These are phyloP conservation scores for Andrena dorsata DNA, from an alignment of 2,888 invertebrate species.

Conservation along the genomic window DNA sequence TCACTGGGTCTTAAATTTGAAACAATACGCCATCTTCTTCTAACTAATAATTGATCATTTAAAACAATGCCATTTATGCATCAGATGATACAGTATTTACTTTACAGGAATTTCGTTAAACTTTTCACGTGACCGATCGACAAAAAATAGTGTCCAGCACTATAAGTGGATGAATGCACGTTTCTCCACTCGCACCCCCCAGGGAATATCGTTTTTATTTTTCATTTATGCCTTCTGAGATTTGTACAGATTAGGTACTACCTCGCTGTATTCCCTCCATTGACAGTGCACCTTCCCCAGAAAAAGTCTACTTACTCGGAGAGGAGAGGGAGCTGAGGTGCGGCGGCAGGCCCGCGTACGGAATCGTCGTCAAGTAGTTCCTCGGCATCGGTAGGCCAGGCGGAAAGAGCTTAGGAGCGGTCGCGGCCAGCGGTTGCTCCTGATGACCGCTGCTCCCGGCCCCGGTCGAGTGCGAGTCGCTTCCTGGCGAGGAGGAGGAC, in stretches of 20 bases:
- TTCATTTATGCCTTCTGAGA: background rate
- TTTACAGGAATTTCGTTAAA: too few species aligned
- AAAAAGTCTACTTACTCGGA: slow-evolving; percentile 76
- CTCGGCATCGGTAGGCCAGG: slow-evolving; percentile 88
- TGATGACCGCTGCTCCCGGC: slow-evolving; percentile 84
- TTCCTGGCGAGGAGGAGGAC: slow-evolving; percentile 85
- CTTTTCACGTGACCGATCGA: too few species aligned
- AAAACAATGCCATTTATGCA: too few species aligned
- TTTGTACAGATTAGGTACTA: background rate
- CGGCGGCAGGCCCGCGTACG: slow-evolving; percentile 88
- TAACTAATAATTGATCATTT: too few species aligned
- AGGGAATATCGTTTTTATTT: too few species aligned
- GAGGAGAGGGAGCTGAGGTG: slow-evolving; percentile 86
- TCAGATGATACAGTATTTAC: too few species aligned
- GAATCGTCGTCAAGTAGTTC: slow-evolving; percentile 86
- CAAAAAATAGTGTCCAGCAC: too few species aligned
- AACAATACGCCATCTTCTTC: too few species aligned
- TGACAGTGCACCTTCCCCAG: background rate
- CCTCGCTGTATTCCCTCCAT: background rate
- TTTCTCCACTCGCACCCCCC: too few species aligned
- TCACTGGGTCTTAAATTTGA: too few species aligned
- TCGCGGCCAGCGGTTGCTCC: slow-evolving; percentile 87
- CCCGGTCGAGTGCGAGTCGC: slow-evolving; percentile 85
- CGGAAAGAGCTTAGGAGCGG: slow-evolving; percentile 87
- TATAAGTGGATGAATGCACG: too few species aligned